Evolutionary conservation across 2,888 invertebrate genomes (phyloP).

Genomic region (Zygaena filipendulae): DNA sequence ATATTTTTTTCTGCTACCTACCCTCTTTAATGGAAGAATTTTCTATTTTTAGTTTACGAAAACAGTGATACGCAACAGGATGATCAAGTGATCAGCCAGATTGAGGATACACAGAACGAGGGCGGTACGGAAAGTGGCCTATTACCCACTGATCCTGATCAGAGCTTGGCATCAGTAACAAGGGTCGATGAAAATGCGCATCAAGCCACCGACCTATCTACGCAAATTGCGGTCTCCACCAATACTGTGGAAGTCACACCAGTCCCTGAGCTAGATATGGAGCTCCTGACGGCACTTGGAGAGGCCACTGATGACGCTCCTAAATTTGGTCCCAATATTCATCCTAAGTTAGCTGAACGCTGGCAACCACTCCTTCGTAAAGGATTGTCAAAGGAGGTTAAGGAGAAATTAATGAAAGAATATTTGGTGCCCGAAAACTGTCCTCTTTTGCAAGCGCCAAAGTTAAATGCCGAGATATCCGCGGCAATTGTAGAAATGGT

Average conservation of each 20-base stretch:
- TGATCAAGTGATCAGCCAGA: too few relatives aligned
- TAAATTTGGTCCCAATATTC: slow-evolving; percentile 9
- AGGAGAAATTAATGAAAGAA: slow-evolving; percentile 8
- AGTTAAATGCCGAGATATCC: slow-evolving; percentile 7
- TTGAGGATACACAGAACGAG: too few relatives aligned
- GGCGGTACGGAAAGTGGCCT: too few relatives aligned
- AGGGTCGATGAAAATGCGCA: not conserved
- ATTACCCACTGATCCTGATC: not conserved
- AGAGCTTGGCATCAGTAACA: too few relatives aligned
- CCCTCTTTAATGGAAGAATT: too few relatives aligned
- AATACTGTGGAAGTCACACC: not conserved
- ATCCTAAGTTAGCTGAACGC: slow-evolving; percentile 4
- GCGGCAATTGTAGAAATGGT: slow-evolving; percentile 10
- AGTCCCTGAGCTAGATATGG: slow-evolving; percentile 5
- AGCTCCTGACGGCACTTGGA: slow-evolving; percentile 10
- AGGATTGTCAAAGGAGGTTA: slow-evolving; percentile 10
- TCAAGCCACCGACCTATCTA: not conserved
- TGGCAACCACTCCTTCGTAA: slow-evolving; percentile 11
- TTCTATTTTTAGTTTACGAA: too few relatives aligned
- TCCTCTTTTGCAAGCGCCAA: slow-evolving; percentile 8
- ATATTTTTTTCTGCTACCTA: too few relatives aligned
- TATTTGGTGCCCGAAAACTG: slow-evolving; percentile 9
- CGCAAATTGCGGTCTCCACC: not conserved
- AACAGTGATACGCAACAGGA: too few relatives aligned
- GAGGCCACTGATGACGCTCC: too few relatives aligned